Percentiles rank a stretch among this genome's conserved stretches.
Evolutionary conservation across 2,888 invertebrate species (phyloP).

Genomic region (Phorcus lineatus): DNA sequence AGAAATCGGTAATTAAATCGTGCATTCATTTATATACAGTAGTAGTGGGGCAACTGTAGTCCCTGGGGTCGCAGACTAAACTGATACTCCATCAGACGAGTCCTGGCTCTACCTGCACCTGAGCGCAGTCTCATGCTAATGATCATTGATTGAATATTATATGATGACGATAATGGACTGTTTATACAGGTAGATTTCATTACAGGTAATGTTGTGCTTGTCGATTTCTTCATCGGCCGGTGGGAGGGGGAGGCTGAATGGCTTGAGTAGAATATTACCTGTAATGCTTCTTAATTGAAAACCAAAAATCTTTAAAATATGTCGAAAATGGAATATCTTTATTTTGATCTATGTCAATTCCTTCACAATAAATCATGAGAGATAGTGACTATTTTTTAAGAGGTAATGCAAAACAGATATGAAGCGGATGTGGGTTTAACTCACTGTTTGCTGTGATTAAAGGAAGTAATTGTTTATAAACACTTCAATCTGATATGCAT

Average conservation of each 20-base stretch:
- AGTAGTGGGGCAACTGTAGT: not conserved
- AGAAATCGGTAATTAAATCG: slow-evolving; percentile 22
- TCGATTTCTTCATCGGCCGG: slow-evolving; percentile 5
- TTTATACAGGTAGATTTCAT: slow-evolving; percentile 24
- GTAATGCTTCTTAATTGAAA: no score
- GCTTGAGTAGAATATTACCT: no score
- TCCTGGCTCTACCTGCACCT: slow-evolving; percentile 1
- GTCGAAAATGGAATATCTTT: no score
- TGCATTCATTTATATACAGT: slow-evolving; percentile 17
- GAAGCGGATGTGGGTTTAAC: no score
- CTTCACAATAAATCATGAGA: no score
- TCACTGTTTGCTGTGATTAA: not conserved
- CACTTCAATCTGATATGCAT: slow-evolving; percentile 11
- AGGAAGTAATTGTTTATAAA: slow-evolving; percentile 10
- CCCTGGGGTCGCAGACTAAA: slow-evolving; percentile 2
- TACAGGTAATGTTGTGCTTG: slow-evolving; percentile 8
- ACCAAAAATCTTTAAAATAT: no score
- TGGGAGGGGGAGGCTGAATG: not conserved
- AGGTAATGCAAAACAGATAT: no score
- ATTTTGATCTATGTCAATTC: no score
- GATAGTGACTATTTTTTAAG: no score
- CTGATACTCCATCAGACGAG: slow-evolving; percentile 8
- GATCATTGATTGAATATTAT: slow-evolving; percentile 21
- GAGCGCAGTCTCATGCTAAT: slow-evolving; percentile 15
- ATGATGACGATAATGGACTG: slow-evolving; percentile 21